Percentiles rank a stretch among this genome's conserved stretches.
Evolutionary conservation across 2,113 vertebrate genomes (phyloP).

Genomic region (Harpagus bidentatus): DNA sequence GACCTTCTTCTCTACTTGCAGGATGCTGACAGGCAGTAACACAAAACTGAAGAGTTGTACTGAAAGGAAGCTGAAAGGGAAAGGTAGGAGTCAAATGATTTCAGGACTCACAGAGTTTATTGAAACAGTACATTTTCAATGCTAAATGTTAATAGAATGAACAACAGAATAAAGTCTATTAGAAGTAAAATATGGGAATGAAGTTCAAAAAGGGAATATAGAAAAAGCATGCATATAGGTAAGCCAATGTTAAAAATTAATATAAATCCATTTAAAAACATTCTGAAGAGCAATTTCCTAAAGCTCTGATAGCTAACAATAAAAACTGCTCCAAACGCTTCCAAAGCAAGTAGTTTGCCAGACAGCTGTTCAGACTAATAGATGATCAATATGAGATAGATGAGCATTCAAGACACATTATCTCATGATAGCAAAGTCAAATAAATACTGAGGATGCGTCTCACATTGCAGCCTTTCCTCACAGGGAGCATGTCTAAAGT

Average conservation of each 20-base stretch:
- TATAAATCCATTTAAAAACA: not conserved
- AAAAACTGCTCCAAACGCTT: not conserved
- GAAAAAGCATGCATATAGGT: not conserved
- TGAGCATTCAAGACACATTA: not conserved
- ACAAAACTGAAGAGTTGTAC: not conserved
- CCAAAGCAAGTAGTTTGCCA: not conserved
- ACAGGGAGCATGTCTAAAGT: not conserved
- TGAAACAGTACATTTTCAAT: not conserved
- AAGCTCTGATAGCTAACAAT: not conserved
- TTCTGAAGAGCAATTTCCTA: not conserved
- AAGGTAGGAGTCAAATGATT: not conserved
- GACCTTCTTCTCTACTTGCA: not conserved
- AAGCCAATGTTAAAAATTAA: not conserved
- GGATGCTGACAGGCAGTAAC: not conserved
- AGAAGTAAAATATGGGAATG: not conserved
- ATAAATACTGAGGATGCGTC: not conserved
- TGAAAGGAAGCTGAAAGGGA: not conserved
- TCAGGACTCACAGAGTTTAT: not conserved
- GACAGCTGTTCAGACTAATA: not conserved
- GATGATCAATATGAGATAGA: not conserved
- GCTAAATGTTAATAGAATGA: not conserved
- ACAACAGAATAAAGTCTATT: not conserved
- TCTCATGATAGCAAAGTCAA: not conserved
- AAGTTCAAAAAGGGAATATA: not conserved
- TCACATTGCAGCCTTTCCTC: not conserved